phyloP scores from a whole-genome alignment of 2,888 invertebrate species.

The Labia minor region DNA sequence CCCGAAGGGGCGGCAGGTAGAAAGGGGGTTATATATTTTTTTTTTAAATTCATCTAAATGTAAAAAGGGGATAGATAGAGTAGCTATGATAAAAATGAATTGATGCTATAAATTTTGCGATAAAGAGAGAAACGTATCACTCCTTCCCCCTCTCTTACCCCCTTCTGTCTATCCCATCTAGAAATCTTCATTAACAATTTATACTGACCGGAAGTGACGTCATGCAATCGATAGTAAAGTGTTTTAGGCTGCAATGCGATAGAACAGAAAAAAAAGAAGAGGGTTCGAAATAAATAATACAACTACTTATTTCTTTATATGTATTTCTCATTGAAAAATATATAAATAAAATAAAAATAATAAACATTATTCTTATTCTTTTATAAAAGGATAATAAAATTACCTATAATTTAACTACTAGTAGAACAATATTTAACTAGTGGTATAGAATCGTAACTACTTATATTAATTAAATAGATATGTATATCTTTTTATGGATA shows the following conservation, averaged over 20 bases:
- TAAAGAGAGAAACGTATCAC: conserved; percentile 4
- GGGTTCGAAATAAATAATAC: too few relatives aligned
- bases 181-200: conserved; percentile 13
- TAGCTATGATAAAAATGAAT: conserved; percentile 13
- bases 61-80: conserved; percentile 13
- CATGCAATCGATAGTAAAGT: neutral
- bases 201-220: conserved; percentile 13
- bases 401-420: too few relatives aligned
- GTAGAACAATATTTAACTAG: too few relatives aligned
- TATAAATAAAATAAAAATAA: too few relatives aligned
- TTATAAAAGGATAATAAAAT: too few relatives aligned
- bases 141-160: too few relatives aligned
- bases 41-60: conserved; percentile 5
- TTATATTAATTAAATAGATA: too few relatives aligned
- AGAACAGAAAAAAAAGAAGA: neutral
- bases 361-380: too few relatives aligned
- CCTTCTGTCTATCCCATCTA: neutral
- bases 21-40: neutral
- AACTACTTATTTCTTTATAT: too few relatives aligned
- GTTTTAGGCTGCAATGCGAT: conserved; percentile 8
- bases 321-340: too few relatives aligned
- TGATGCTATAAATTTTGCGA: conserved; percentile 8
- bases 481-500: too few relatives aligned
- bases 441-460: too few relatives aligned
- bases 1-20: neutral